phyloP scores from a whole-genome alignment of 2,888 invertebrate genomes.

The Frankliniella intonsa region DNA sequence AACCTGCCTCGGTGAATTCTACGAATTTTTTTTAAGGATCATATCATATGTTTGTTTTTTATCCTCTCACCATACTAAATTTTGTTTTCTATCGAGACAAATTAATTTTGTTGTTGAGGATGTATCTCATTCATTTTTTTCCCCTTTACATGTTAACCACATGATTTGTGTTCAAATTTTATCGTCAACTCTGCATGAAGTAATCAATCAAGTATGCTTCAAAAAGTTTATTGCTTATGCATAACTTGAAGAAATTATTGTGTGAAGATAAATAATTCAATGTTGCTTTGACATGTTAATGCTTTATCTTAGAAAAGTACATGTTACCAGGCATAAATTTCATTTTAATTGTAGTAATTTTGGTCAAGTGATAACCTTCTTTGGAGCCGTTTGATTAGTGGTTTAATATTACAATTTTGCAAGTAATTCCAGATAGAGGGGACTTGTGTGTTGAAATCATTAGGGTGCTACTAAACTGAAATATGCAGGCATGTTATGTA shows the following conservation, averaged over 20 bases:
- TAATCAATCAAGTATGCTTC: neutral
- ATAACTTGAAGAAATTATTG: neutral
- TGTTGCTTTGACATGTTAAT: slow-evolving; percentile 1
- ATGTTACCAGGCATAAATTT: neutral
- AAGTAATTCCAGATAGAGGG: neutral
- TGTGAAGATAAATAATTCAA: neutral
- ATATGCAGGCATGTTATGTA: neutral
- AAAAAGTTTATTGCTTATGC: neutral
- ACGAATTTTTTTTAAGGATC: neutral
- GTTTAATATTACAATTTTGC: neutral
- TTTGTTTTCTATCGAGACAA: neutral
- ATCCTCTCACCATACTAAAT: neutral
- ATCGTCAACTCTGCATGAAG: neutral
- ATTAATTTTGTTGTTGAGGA: neutral
- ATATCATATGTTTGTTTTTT: slow-evolving; percentile 3
- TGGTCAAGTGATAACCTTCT: neutral
- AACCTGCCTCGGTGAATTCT: slow-evolving; percentile 4
- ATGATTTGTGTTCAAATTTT: slow-evolving; percentile 18
- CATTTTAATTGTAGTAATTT: neutral
- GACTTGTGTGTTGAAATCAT: neutral
- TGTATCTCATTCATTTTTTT: neutral
- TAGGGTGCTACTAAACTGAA: slow-evolving; percentile 19
- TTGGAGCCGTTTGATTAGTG: neutral
- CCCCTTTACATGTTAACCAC: slow-evolving; percentile 8
- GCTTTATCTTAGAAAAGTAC: neutral